Percentiles rank a stretch among this genome's conserved stretches.
Conservation (phyloP, 2,113 vertebrate genomes). For the Thryonomys swinderianus region DNA sequence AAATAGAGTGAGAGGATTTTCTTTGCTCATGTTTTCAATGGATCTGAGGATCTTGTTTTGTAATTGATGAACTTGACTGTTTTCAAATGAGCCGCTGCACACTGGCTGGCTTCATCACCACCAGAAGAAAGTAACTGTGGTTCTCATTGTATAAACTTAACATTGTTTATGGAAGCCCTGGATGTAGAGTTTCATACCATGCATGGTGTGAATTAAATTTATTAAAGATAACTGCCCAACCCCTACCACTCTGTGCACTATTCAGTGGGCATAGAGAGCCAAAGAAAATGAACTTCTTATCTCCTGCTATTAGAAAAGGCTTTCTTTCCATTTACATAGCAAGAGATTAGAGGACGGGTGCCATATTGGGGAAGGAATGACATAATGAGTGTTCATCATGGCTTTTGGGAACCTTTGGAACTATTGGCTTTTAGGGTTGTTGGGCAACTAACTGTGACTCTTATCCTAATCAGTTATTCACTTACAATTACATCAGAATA, state of each 20-base stretch:
- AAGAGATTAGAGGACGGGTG: neutral
- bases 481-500: neutral
- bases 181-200: neutral
- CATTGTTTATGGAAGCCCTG: neutral
- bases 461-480: neutral
- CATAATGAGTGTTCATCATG: neutral
- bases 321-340: neutral
- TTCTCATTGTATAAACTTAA: neutral
- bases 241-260: neutral
- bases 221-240: rapidly evolving
- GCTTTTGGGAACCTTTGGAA: neutral
- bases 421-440: neutral
- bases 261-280: neutral
- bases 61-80: neutral
- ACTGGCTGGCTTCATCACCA: neutral
- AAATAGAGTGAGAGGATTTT: neutral
- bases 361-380: neutral
- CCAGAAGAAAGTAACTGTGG: neutral
- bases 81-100: neutral
- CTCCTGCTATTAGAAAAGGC: neutral
- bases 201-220: neutral
- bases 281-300: neutral
- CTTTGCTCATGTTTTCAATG: neutral
- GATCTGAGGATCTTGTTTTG: neutral
- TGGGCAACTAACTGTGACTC: neutral